Base-by-base conservation (phyloP, 2,113 vertebrate species). In the Embiotoca jacksoni region DNA sequence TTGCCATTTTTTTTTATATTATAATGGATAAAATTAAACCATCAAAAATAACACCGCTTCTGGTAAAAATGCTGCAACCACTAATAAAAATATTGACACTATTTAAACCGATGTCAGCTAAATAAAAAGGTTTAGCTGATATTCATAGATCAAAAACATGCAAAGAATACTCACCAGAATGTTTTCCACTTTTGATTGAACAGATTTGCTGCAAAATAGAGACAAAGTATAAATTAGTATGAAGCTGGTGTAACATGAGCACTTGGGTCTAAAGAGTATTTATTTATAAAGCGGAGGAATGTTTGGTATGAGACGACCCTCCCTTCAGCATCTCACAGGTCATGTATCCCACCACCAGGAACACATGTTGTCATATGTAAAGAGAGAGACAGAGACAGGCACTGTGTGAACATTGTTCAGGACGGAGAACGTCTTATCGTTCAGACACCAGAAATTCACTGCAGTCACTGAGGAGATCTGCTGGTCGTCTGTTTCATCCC, bases 171-270 rank as follows among this genome's bases (percentile, higher is more conserved):
- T 99, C 92, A 99, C 98, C 97, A 99, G 95, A 94, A 99, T 99
- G 95, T 94, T 96, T 94, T 99, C 98, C 96, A 99, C 97, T 94
- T 98, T 99, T 90, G 96, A 98, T 94, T 99, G 98, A 94, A 99
- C 97, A 90, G 97, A 96, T 99, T 99, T 99, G 95, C 98, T 99
- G 95, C 63, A 95, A 95, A 90, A 87, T 83, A 91, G 87, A 89
- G 82, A 90, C 74, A 93, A 50, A 93, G 81, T 73, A 85, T 80
- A 81, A 91, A 89, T 94, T 79, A 95, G 83, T 78, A 88, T 77
- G 83, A 88, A 53, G 82, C 80, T 56, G 50, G 64, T 78, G 90
- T 91, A 94, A 95, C 83, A 81, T 73, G 89, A 93, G 84, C 52
- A 46, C 91, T 78, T 72, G 78, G 77, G 84, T 84, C 85, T 90